Conservation (phyloP, 2,888 invertebrate genomes). For the Elegia similella region DNA sequence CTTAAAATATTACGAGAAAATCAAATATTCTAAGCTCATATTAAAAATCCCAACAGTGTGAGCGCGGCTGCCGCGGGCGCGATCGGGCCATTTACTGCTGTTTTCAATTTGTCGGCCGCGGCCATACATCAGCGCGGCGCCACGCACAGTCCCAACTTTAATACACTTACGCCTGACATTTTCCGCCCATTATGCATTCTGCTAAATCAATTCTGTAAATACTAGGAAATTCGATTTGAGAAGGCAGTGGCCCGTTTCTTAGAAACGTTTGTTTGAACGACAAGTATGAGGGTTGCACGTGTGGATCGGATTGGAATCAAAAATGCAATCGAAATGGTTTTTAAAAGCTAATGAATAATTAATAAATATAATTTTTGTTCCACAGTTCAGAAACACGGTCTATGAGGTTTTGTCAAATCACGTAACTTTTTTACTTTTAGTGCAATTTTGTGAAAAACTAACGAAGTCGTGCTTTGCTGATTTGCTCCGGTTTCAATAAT, state of each 20-base stretch:
- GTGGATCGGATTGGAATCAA: neutral
- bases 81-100: constrained; percentile 72
- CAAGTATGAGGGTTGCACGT: constrained; percentile 17
- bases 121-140: constrained; percentile 70
- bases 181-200: constrained; percentile 72
- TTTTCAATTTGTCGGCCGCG: constrained; percentile 71
- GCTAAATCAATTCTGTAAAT: constrained; percentile 61
- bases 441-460: too few relatives aligned
- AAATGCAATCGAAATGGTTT: neutral
- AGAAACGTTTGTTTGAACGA: constrained; percentile 27
- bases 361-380: too few relatives aligned
- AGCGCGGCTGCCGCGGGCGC: constrained; percentile 38
- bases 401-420: too few relatives aligned
- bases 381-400: too few relatives aligned
- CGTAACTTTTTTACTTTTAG: too few relatives aligned
- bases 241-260: constrained; percentile 35
- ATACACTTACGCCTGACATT: constrained; percentile 67
- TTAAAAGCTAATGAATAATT: too few relatives aligned
- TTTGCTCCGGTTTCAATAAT: too few relatives aligned
- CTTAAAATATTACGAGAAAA: neutral
- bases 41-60: constrained; percentile 36
- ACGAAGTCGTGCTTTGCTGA: too few relatives aligned
- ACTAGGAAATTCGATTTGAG: constrained; percentile 51
- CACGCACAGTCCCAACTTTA: constrained; percentile 63
- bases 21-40: neutral